Evolutionary conservation across 53 echinoderm and acorn worm species (phyloP).

Genomic region (Crossaster papposus): DNA sequence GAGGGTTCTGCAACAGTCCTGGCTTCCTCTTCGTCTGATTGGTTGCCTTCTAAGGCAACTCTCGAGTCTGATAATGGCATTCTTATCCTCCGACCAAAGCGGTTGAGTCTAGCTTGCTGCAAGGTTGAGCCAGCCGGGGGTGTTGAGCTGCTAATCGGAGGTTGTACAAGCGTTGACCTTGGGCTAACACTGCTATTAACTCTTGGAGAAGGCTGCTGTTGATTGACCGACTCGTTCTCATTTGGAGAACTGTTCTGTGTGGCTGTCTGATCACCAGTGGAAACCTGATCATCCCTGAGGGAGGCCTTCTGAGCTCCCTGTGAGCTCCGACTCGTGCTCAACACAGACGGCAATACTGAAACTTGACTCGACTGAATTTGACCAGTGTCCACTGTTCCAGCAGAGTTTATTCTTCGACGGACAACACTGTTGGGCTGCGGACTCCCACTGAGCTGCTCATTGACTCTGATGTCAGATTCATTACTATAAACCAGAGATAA

Average conservation of each 20-base stretch:
- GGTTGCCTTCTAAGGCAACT: background rate
- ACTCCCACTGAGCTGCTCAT: background rate
- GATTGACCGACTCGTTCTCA: background rate
- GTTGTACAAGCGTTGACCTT: background rate
- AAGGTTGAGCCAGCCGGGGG: background rate
- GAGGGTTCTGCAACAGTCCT: background rate
- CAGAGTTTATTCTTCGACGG: slow-evolving; percentile 14
- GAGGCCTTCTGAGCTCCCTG: background rate
- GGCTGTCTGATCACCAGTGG: background rate
- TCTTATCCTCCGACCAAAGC: slow-evolving; percentile 47
- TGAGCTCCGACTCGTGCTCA: background rate
- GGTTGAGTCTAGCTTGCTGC: slow-evolving; percentile 23
- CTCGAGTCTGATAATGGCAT: slow-evolving; percentile 12
- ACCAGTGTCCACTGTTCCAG: background rate
- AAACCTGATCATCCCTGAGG: background rate
- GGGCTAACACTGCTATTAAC: background rate
- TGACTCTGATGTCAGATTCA: background rate
- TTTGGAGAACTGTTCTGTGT: background rate
- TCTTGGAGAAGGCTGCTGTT: slow-evolving; percentile 8
- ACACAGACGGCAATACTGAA: background rate
- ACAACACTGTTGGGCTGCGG: slow-evolving; percentile 41
- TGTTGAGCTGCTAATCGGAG: background rate
- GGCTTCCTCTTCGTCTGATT: background rate
- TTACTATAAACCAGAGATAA: background rate
- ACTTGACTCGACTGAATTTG: slow-evolving; percentile 9